Conservation (phyloP, 2,888 invertebrate species). For the Ochlodes sylvanus region DNA sequence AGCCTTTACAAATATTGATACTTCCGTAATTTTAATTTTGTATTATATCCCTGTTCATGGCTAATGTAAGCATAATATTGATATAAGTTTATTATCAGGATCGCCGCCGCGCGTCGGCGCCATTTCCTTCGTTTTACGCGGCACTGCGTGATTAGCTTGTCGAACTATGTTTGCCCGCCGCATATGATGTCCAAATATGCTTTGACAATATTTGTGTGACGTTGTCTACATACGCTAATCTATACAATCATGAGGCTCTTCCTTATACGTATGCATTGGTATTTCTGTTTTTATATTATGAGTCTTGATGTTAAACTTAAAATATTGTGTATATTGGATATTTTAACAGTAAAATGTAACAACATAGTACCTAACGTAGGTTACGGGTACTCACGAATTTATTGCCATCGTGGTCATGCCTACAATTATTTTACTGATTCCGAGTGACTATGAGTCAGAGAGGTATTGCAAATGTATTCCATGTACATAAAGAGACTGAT, state of each 20-base stretch:
- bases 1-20: too few relatives aligned
- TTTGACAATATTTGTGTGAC: constrained; percentile 22
- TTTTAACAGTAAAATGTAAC: too few relatives aligned
- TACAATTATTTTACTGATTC: too few relatives aligned
- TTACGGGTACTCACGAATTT: too few relatives aligned
- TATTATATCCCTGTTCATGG: neutral
- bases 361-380: too few relatives aligned
- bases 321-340: too few relatives aligned
- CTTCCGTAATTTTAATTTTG: neutral
- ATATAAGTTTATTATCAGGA: constrained; percentile 9
- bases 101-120: constrained; percentile 13
- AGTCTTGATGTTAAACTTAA: too few relatives aligned
- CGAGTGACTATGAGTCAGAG: too few relatives aligned
- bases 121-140: constrained; percentile 25
- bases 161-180: constrained; percentile 30
- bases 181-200: constrained; percentile 26
- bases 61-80: neutral
- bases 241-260: constrained; percentile 4
- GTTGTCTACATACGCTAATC: constrained; percentile 10
- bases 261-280: neutral
- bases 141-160: constrained; percentile 31
- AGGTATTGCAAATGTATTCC: neutral
- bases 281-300: neutral
- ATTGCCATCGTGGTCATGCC: too few relatives aligned
- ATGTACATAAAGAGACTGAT: neutral